Evolutionary conservation across 2,797 vertebrate species (phyloP).

Genomic region (Peromyscus aztecus): DNA sequence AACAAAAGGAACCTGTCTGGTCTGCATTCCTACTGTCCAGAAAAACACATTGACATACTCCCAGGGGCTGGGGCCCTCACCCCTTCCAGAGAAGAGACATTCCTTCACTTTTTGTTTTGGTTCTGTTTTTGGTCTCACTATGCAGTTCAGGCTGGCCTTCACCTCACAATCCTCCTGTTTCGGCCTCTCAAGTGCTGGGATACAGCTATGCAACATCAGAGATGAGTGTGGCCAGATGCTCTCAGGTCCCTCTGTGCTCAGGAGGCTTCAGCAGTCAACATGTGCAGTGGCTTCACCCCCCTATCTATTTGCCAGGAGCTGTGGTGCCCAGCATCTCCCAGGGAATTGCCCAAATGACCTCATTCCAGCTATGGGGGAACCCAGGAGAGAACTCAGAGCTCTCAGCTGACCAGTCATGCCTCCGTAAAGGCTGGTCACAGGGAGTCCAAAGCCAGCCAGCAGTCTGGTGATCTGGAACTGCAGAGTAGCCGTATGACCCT

Average conservation of each 20-base stretch:
- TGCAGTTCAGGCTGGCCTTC: not conserved
- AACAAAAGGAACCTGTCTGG: slow-evolving; percentile 72
- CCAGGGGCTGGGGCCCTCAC: not conserved
- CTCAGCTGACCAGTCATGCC: not conserved
- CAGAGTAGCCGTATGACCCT: not conserved
- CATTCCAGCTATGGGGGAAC: not conserved
- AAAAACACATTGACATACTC: not conserved
- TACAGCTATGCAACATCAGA: not conserved
- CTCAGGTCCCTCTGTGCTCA: not conserved
- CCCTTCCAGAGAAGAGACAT: not conserved
- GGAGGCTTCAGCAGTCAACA: not conserved
- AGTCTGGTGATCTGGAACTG: not conserved
- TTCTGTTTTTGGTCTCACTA: not conserved
- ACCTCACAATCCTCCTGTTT: not conserved
- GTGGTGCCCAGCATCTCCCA: no score
- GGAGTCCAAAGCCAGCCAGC: not conserved
- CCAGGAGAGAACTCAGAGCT: not conserved
- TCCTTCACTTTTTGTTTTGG: not conserved
- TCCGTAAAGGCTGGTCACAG: not conserved
- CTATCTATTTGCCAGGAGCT: not conserved
- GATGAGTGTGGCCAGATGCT: not conserved
- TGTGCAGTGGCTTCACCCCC: not conserved
- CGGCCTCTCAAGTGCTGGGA: not conserved
- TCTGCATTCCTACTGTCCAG: not conserved
- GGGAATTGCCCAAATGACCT: not conserved